Base-by-base conservation (phyloP, 1,140 invertebrate species). In the Patella vulgata region DNA sequence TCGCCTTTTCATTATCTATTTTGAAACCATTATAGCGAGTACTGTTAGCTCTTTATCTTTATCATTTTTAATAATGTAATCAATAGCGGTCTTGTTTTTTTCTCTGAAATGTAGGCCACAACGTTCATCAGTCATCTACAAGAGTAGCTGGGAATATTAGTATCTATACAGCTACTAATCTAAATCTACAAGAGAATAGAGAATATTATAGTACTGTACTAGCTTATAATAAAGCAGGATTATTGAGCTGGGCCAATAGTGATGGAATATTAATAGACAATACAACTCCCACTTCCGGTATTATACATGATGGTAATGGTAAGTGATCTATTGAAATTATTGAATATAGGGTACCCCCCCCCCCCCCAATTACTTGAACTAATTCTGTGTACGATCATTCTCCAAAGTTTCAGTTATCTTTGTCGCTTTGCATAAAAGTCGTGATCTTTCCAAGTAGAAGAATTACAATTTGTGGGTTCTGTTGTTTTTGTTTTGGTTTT, bases 241-340 rank as follows among this genome's bases (percentile, higher is more conserved):
- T 69, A 6, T 36, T 53, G 27, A 65, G 51, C 28, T 64, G 42
- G 27, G 65, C 52, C 5, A 58, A 50, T 19, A 68, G 65, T 12
- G 69, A 71, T 56, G 69, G 69, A 8, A 58, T 71, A 27, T 40
- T 48, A 12, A 23, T 63, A 14, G 65, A 68, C 50, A 47, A 59
- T 23, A 21, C 23, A 9, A 31, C 28, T 4, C 69, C 69, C n/a
- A 21, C n/a, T 9, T 12, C 59, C 17, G 69, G 69, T 47, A 59
- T 58, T 6, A 65, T 71, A 21, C 61, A 62, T 59, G 69, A 71
- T 62, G 69, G 69, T 31, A 61, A 46, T 28, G 65, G 69, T 71
- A 50, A 46, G 36, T 31, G 46, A 23, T 19, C 6, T 19, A 8
- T n/a, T n/a, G 5, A 40, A 11, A 40, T 40, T n/a, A 11, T 11